A percentile compares a stretch with the other conserved stretches of the same genome.
phyloP scores from a whole-genome alignment of 2,888 invertebrate genomes.

The Beris morrisii region DNA sequence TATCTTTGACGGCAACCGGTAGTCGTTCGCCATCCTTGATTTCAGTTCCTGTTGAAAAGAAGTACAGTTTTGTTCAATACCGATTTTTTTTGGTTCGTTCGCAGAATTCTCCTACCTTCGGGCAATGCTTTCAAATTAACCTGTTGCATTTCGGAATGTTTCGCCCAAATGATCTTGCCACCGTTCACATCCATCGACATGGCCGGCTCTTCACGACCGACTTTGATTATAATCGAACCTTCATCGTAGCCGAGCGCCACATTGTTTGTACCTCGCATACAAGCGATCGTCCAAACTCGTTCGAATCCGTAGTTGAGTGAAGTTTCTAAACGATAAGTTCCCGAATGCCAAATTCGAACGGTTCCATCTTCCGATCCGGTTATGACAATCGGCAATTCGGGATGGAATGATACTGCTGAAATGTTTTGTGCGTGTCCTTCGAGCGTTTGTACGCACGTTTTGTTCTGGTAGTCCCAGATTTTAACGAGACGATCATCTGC shows the following conservation, averaged over 20 bases:
- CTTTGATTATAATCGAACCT: constrained; percentile 56
- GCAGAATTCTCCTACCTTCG: constrained; percentile 60
- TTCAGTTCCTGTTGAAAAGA: constrained; percentile 60
- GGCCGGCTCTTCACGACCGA: constrained; percentile 96
- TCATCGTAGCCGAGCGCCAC: constrained; percentile 81
- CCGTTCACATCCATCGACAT: constrained; percentile 99
- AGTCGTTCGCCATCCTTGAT: constrained; percentile 90
- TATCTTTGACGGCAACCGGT: constrained; percentile 94
- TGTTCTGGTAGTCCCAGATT: constrained; percentile 99
- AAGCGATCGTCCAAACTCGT: constrained; percentile 95
- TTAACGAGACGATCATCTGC: constrained; percentile 97
- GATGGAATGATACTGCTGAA: constrained; percentile 94
- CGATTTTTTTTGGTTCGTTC: too few species aligned
- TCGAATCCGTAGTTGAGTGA: constrained; percentile 98
- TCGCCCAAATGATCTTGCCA: constrained; percentile 99
- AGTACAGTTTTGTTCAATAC: too few species aligned
- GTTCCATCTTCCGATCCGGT: constrained; percentile 99
- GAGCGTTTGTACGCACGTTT: constrained; percentile 97
- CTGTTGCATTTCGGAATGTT: constrained; percentile 97
- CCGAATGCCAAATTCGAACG: constrained; percentile 97
- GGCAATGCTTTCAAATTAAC: constrained; percentile 85
- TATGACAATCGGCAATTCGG: constrained; percentile 93
- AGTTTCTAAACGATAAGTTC: constrained; percentile 94
- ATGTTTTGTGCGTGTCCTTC: constrained; percentile 98
- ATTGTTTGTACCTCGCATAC: constrained; percentile 91